Evolutionary conservation across 2,797 vertebrate species (phyloP).

Genomic region (Tadarida brasiliensis): DNA sequence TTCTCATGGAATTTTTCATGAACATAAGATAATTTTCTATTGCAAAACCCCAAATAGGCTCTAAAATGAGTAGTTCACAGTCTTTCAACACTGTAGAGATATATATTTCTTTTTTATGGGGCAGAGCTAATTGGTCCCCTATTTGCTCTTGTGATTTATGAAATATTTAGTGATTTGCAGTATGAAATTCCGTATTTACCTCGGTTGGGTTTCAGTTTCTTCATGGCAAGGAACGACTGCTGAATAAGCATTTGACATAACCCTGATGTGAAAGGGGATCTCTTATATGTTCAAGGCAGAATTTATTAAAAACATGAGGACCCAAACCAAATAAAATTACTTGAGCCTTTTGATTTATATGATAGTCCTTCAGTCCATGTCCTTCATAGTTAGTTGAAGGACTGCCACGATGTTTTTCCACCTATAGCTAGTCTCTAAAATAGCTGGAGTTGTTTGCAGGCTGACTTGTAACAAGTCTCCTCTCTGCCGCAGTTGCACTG

Average conservation of each 20-base stretch:
- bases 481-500: conserved; percentile 85
- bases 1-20: conserved; percentile 78
- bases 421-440: conserved; percentile 58
- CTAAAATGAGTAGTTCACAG: conserved; percentile 61
- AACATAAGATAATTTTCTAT: conserved; percentile 65
- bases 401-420: conserved; percentile 37
- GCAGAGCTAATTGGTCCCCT: conserved; percentile 46
- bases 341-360: conserved; percentile 54
- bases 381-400: conserved; percentile 69
- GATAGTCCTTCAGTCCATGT: conserved; percentile 18
- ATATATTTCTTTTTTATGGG: conserved; percentile 62
- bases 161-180: conserved; percentile 78
- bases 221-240: conserved; percentile 70
- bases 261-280: conserved; percentile 78
- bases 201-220: conserved; percentile 74
- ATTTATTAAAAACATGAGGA: conserved; percentile 76
- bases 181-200: conserved; percentile 78
- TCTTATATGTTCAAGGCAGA: conserved; percentile 64
- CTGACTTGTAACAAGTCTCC: conserved; percentile 66
- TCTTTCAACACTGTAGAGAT: conserved; percentile 58
- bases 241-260: conserved; percentile 85
- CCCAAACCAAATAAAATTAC: conserved; percentile 37
- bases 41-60: conserved; percentile 54
- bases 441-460: conserved; percentile 70
- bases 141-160: conserved; percentile 74